A percentile compares a stretch with the other conserved stretches of the same genome.
phyloP scores from a whole-genome alignment of 2,888 invertebrate genomes.

The Microplitis manilae region DNA sequence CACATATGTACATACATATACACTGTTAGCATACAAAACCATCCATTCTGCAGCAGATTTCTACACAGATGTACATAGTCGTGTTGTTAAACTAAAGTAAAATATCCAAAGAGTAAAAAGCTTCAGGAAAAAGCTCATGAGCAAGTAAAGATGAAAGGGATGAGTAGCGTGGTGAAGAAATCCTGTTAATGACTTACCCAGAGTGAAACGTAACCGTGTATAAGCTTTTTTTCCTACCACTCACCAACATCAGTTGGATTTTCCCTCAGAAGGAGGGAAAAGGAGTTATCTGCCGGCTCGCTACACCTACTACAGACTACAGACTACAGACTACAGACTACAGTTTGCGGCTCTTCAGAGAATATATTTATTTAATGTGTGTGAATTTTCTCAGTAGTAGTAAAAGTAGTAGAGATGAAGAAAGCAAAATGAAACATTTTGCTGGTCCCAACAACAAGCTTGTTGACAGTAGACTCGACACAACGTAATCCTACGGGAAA shows the following conservation, averaged over 20 bases:
- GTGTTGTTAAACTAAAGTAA: neutral
- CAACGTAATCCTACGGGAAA: conserved; percentile 59
- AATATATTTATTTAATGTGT: too few species aligned
- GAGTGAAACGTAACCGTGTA: conserved; percentile 28
- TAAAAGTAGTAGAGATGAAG: neutral
- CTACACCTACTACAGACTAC: too few species aligned
- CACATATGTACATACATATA: neutral
- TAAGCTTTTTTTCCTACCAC: conserved; percentile 25
- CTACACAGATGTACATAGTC: neutral
- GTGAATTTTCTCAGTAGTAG: too few species aligned
- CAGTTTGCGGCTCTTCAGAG: too few species aligned
- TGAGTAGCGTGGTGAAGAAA: conserved; percentile 36
- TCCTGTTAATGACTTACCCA: conserved; percentile 42
- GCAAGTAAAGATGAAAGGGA: conserved; percentile 24
- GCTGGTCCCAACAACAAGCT: conserved; percentile 53
- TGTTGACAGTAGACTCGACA: conserved; percentile 51
- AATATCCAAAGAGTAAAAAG: conserved; percentile 19
- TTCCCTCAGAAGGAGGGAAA: neutral
- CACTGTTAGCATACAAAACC: neutral
- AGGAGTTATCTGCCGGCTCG: neutral
- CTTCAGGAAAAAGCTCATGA: conserved; percentile 27
- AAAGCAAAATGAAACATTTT: conserved; percentile 36
- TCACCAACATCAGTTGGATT: conserved; percentile 13
- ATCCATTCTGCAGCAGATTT: neutral
- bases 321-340: too few species aligned